These are phyloP conservation scores for Platycnemis pennipes DNA, from an alignment of 2,888 invertebrate genomes.

Conservation along the genomic window DNA sequence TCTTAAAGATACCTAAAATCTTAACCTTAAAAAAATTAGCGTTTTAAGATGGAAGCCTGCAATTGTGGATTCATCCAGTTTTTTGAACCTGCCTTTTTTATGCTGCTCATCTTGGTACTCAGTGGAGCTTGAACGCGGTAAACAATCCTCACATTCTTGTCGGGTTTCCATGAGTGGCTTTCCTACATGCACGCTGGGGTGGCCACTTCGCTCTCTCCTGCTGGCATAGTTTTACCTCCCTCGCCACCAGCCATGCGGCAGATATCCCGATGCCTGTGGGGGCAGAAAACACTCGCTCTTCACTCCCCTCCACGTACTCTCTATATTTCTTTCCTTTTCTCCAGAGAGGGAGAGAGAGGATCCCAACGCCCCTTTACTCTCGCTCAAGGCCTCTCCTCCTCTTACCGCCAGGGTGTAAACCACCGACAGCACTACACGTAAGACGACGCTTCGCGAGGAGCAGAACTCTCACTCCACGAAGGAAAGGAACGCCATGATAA, in stretches of 20 bases:
- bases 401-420: neutral
- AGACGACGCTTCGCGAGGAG: neutral
- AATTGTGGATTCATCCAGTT: neutral
- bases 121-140: neutral
- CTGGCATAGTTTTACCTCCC: neutral
- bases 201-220: neutral
- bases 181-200: neutral
- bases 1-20: no score
- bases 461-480: neutral
- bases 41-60: no score
- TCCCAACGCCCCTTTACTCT: neutral
- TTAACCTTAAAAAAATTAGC: no score
- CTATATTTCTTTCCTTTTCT: neutral
- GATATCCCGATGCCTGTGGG: constrained; percentile 27
- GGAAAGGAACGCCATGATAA: neutral
- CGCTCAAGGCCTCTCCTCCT: neutral
- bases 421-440: neutral
- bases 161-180: neutral
- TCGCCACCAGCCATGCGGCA: constrained; percentile 63
- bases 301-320: neutral
- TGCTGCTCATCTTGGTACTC: neutral
- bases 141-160: neutral
- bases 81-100: neutral
- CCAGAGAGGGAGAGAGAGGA: neutral
- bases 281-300: neutral